A percentile compares a stretch with the other conserved stretches of the same genome.
Conservation (phyloP, 2,888 invertebrate species). For the Kuschelorhynchus macadamiae region DNA sequence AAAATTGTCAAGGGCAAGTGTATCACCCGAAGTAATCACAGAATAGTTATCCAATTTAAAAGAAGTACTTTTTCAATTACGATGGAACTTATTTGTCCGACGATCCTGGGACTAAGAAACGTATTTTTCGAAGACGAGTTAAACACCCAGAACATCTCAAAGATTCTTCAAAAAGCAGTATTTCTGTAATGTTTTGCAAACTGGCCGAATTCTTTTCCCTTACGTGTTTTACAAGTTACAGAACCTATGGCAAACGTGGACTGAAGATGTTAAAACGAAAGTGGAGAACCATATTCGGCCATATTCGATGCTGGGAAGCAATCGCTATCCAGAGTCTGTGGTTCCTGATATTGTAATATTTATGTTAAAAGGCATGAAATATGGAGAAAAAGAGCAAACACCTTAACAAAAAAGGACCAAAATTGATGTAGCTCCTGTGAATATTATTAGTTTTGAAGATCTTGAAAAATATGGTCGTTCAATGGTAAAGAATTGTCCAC, state of each 20-base stretch:
- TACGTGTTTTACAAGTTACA: no score
- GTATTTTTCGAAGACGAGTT: no score
- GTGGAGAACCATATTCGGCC: conserved; percentile 38
- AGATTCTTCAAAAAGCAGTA: no score
- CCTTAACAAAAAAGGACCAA: not conserved
- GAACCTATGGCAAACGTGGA: no score
- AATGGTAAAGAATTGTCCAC: not conserved
- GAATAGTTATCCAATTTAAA: not conserved
- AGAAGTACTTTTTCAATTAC: not conserved
- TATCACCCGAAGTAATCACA: not conserved
- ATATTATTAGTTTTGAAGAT: not conserved
- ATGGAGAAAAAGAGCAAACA: conserved; percentile 4
- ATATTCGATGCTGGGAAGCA: conserved; percentile 35
- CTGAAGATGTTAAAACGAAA: conserved; percentile 9
- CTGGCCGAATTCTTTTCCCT: no score
- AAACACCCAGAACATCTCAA: no score
- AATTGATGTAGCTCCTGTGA: conserved; percentile 2
- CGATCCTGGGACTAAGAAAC: no score
- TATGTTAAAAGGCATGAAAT: not conserved
- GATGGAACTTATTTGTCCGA: not conserved
- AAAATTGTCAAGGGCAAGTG: conserved; percentile 1
- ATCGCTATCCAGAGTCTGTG: not conserved
- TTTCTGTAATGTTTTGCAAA: no score
- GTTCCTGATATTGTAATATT: not conserved
- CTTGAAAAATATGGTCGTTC: not conserved